phyloP scores from a whole-genome alignment of 2,888 invertebrate species.

The Rhingia campestris region DNA sequence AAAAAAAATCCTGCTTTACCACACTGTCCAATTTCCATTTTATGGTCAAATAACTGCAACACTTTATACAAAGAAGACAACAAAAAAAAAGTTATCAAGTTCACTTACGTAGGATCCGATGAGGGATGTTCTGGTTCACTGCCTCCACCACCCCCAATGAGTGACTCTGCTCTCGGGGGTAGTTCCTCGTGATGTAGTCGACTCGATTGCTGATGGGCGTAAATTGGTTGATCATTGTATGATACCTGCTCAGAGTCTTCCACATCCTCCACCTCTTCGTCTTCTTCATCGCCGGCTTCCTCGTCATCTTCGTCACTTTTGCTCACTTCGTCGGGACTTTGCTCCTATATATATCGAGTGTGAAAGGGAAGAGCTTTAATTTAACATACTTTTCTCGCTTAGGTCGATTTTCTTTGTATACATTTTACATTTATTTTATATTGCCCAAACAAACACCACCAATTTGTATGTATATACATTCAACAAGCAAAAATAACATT shows the following conservation, averaged over 20 bases:
- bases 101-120: conserved; percentile 82
- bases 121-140: conserved; percentile 78
- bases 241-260: conserved; percentile 77
- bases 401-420: background rate
- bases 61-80: conserved; percentile 14
- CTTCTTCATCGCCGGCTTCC: conserved; percentile 77
- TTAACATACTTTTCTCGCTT: conserved; percentile 36
- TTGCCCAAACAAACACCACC: conserved; percentile 46
- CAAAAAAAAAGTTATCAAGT: conserved; percentile 5
- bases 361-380: conserved; percentile 51
- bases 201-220: conserved; percentile 80
- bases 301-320: conserved; percentile 79
- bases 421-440: conserved; percentile 15
- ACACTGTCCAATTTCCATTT: conserved; percentile 19
- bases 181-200: conserved; percentile 81
- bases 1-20: conserved; percentile 1
- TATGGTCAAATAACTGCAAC: conserved; percentile 41
- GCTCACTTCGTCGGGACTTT: conserved; percentile 77
- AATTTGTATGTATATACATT: conserved; percentile 41
- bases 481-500: conserved; percentile 61
- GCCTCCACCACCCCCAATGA: conserved; percentile 77
- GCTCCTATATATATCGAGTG: conserved; percentile 54
- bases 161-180: conserved; percentile 80
- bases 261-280: conserved; percentile 77
- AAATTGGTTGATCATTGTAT: conserved; percentile 81